Evolutionary conservation across 1,140 invertebrate species (phyloP).

Genomic region (Piezodorus guildinii): DNA sequence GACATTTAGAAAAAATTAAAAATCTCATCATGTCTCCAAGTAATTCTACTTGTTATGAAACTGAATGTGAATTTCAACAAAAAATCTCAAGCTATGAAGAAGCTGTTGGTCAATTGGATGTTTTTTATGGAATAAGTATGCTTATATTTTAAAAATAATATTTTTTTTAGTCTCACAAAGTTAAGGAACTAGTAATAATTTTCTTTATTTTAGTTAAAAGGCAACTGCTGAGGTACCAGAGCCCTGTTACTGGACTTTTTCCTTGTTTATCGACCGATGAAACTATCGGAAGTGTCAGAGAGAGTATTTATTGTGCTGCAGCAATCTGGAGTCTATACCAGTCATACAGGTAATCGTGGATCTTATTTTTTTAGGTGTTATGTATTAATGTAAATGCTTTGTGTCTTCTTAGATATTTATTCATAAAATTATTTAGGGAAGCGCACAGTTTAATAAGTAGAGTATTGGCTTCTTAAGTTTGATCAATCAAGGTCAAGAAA

Average conservation of each 20-base stretch:
- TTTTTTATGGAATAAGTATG: slow-evolving; percentile 84
- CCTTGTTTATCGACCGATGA: slow-evolving; percentile 73
- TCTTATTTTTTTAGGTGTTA: too few relatives aligned
- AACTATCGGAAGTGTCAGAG: slow-evolving; percentile 74
- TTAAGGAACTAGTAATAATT: background rate
- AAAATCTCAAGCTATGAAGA: slow-evolving; percentile 82
- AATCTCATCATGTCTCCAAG: background rate
- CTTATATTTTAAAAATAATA: background rate
- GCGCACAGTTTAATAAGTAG: too few relatives aligned
- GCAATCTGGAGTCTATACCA: slow-evolving; percentile 93
- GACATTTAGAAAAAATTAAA: too few relatives aligned
- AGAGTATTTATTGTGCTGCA: slow-evolving; percentile 92
- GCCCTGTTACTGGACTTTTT: slow-evolving; percentile 88
- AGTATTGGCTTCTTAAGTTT: too few relatives aligned
- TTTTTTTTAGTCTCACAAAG: background rate
- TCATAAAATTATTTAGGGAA: too few relatives aligned
- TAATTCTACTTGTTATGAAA: background rate
- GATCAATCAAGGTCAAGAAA: too few relatives aligned
- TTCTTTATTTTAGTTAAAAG: slow-evolving; percentile 70
- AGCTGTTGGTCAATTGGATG: slow-evolving; percentile 75
- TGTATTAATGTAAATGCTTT: too few relatives aligned
- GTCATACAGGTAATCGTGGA: slow-evolving; percentile 65
- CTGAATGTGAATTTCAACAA: slow-evolving; percentile 29
- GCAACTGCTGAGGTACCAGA: slow-evolving; percentile 84
- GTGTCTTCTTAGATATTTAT: too few relatives aligned